These are phyloP conservation scores for Andrena chrysosceles DNA, from an alignment of 2,888 invertebrate genomes.

Conservation along the genomic window DNA sequence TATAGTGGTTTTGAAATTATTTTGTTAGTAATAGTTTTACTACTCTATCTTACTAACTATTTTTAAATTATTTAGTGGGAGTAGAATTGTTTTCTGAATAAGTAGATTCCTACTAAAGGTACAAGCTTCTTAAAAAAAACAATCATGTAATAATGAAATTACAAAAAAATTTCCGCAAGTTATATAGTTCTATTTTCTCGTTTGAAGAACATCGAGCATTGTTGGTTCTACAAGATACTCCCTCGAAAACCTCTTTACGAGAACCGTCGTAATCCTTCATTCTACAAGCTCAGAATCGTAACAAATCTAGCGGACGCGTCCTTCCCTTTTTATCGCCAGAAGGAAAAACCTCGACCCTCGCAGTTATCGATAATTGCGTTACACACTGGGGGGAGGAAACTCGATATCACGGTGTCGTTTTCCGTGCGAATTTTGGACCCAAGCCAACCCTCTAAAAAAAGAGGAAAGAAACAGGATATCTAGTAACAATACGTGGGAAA, in stretches of 20 bases:
- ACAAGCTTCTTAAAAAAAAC: too few relatives aligned
- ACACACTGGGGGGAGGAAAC: slow-evolving; percentile 45
- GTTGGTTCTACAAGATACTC: too few relatives aligned
- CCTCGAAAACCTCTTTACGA: background rate
- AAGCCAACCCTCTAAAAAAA: slow-evolving; percentile 10
- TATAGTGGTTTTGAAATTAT: too few relatives aligned
- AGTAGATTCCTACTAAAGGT: too few relatives aligned
- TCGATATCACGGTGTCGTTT: slow-evolving; percentile 41
- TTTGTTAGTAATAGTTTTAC: too few relatives aligned
- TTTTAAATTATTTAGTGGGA: too few relatives aligned
- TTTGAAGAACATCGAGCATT: too few relatives aligned
- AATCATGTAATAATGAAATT: too few relatives aligned
- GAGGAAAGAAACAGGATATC: slow-evolving; percentile 63
- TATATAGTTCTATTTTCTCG: too few relatives aligned
- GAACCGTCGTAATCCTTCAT: background rate
- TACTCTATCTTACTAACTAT: too few relatives aligned
- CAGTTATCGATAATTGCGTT: slow-evolving; percentile 64
- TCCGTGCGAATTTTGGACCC: slow-evolving; percentile 36
- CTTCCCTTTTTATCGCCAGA: background rate
- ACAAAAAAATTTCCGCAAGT: too few relatives aligned
- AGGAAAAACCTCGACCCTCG: background rate
- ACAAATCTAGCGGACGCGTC: background rate
- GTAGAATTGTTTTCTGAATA: too few relatives aligned
- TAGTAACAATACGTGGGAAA: slow-evolving; percentile 68
- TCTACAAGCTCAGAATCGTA: background rate